Percentiles rank a stretch among this genome's conserved stretches.
phyloP scores from a whole-genome alignment of 1,140 invertebrate species.

The Drosophila aff. region DNA sequence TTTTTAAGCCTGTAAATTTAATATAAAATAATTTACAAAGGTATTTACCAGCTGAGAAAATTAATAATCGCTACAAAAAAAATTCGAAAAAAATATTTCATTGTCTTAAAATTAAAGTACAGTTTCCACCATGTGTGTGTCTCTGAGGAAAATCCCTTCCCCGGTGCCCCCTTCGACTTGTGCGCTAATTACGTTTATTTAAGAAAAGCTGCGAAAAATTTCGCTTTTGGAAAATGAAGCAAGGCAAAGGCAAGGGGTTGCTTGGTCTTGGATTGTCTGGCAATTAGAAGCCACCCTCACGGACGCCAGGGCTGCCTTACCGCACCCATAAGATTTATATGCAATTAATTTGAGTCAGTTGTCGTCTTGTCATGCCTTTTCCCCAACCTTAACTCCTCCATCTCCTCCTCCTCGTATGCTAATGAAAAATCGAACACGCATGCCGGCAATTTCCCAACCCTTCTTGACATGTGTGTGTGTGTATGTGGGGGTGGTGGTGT shows the following conservation, averaged over 20 bases:
- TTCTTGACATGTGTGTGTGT: constrained; percentile 4
- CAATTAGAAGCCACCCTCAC: constrained; percentile 62
- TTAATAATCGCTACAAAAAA: neutral
- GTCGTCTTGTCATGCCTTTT: constrained; percentile 70
- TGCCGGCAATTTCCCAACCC: constrained; percentile 31
- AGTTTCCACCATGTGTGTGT: constrained; percentile 15
- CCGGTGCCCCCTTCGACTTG: constrained; percentile 1
- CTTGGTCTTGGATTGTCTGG: constrained; percentile 41
- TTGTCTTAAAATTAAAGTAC: neutral
- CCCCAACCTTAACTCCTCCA: neutral
- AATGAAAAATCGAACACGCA: constrained; percentile 82
- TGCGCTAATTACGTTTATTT: constrained; percentile 80
- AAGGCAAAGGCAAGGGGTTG: neutral
- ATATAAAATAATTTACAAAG: neutral
- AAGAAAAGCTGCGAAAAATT: constrained; percentile 72
- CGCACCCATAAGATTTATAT: constrained; percentile 69
- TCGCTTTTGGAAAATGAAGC: neutral
- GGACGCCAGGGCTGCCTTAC: constrained; percentile 1
- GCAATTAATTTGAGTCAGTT: constrained; percentile 81
- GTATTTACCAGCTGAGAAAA: neutral
- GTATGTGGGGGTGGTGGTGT: constrained; percentile 13
- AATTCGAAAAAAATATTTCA: neutral
- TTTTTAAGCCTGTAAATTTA: neutral
- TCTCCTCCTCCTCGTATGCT: constrained; percentile 58
- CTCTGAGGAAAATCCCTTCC: neutral